phyloP scores from a whole-genome alignment of 2,888 invertebrate genomes.

The Lamellibrachia columna region DNA sequence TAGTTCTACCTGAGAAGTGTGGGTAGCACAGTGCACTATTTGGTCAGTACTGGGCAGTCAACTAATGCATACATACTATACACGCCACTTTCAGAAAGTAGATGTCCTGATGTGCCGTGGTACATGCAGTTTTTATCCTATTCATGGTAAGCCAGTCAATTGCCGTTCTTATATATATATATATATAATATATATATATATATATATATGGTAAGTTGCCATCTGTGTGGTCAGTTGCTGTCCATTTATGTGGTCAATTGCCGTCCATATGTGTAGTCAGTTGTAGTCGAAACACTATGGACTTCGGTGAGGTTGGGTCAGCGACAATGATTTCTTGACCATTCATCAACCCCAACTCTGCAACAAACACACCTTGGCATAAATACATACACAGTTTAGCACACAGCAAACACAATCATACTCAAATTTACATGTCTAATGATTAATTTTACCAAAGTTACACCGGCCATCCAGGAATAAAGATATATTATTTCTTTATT shows the following conservation, averaged over 20 bases:
- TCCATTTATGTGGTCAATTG: neutral
- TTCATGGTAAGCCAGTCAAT: neutral
- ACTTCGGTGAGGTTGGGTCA: slow-evolving; percentile 84
- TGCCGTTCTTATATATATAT: slow-evolving; percentile 43
- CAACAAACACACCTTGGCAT: slow-evolving; percentile 39
- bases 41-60: no score
- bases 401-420: no score
- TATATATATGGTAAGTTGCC: no score
- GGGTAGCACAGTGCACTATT: no score
- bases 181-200: no score
- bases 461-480: no score
- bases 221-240: no score
- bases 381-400: no score
- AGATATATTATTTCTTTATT: neutral
- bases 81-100: neutral
- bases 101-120: neutral
- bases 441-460: no score
- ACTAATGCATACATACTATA: no score
- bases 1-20: no score
- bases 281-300: slow-evolving; percentile 63
- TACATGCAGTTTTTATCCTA: neutral
- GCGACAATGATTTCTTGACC: slow-evolving; percentile 90
- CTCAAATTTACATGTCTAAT: no score
- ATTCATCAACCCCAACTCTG: slow-evolving; percentile 84
- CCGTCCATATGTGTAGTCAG: slow-evolving; percentile 60